Percentiles rank a stretch among this genome's conserved stretches.
Conservation (phyloP, 2,113 vertebrate genomes). For the Cephalopholis sonnerati region DNA sequence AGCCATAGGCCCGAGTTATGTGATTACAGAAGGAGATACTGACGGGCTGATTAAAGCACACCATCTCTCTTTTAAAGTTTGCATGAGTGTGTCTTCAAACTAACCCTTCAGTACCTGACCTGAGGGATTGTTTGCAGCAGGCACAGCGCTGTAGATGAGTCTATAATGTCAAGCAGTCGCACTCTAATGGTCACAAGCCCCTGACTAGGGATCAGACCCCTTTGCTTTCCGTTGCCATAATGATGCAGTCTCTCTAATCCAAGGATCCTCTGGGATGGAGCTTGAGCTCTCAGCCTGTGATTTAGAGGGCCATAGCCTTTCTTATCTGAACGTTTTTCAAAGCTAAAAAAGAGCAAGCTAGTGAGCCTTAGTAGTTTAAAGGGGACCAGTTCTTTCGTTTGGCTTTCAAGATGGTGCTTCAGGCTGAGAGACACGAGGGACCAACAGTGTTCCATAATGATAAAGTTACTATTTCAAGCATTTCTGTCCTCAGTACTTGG, state of each 20-base stretch:
- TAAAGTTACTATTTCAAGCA: slow-evolving; percentile 58
- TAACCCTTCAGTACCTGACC: slow-evolving; percentile 45
- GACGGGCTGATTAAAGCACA: slow-evolving; percentile 45
- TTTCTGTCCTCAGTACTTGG: slow-evolving; percentile 22
- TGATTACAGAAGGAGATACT: slow-evolving; percentile 53
- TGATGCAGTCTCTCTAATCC: slow-evolving; percentile 73
- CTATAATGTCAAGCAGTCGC: slow-evolving; percentile 53
- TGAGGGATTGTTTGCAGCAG: slow-evolving; percentile 55
- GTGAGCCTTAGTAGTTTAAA: slow-evolving; percentile 69
- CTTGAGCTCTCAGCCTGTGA: slow-evolving; percentile 69
- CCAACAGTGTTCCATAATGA: slow-evolving; percentile 56
- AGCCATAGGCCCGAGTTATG: slow-evolving; percentile 38
- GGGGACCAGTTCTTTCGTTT: slow-evolving; percentile 26
- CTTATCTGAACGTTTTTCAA: slow-evolving; percentile 77
- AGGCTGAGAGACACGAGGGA: slow-evolving; percentile 53
- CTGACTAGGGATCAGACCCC: slow-evolving; percentile 57
- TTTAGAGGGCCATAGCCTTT: slow-evolving; percentile 65
- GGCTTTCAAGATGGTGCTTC: slow-evolving; percentile 13
- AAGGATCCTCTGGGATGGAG: slow-evolving; percentile 63
- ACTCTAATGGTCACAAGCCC: slow-evolving; percentile 65
- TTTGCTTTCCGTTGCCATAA: slow-evolving; percentile 67
- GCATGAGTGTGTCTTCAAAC: slow-evolving; percentile 37
- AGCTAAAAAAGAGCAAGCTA: slow-evolving; percentile 64
- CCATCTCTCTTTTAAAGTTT: slow-evolving; percentile 30
- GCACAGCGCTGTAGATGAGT: slow-evolving; percentile 42